These are phyloP conservation scores for Lepus timidus DNA, from an alignment of 2,113 vertebrate genomes.

Conservation along the genomic window DNA sequence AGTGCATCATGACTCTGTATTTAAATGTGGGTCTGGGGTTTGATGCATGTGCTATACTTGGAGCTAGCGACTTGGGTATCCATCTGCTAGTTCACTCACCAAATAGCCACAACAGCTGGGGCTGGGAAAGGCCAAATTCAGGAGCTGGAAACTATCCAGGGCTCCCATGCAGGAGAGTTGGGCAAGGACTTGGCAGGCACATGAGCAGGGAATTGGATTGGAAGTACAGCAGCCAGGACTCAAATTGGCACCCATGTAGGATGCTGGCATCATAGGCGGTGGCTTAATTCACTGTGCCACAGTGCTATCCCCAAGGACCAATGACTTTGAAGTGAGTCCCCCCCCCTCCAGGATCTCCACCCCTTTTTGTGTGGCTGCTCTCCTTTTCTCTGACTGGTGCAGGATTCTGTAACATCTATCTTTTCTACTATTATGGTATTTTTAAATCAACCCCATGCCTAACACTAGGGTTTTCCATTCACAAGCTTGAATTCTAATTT, in stretches of 20 bases:
- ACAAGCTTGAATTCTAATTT: background rate
- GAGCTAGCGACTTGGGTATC: background rate
- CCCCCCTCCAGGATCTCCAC: background rate
- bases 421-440: background rate
- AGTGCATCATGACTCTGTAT: background rate
- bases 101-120: no score
- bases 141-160: no score
- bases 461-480: background rate
- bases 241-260: no score
- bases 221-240: no score
- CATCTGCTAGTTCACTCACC: no score
- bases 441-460: background rate
- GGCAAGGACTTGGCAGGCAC: no score
- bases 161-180: no score
- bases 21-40: background rate
- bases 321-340: background rate
- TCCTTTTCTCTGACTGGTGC: background rate
- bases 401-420: background rate
- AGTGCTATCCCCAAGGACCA: no score
- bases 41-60: background rate
- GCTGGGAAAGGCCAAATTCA: no score
- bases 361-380: background rate
- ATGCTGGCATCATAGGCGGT: no score
- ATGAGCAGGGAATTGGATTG: no score
- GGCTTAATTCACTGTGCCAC: no score